These are phyloP conservation scores for Thyatira batis DNA, from an alignment of 2,888 invertebrate genomes.

Conservation along the genomic window DNA sequence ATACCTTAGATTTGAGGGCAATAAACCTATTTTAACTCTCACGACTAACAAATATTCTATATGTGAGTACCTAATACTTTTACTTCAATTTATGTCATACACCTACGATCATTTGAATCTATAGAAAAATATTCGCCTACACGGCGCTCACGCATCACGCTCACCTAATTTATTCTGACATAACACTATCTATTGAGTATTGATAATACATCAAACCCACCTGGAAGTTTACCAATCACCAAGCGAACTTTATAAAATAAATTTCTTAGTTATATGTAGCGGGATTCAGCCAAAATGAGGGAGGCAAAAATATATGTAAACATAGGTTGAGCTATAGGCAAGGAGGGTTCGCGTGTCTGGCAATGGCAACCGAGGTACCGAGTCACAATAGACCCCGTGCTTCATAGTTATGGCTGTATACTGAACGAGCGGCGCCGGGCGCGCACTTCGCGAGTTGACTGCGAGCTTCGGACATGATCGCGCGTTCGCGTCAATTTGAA, in stretches of 20 bases:
- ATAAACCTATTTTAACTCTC: not conserved
- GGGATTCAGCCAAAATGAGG: conserved; percentile 28
- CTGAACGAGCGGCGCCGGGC: conserved; percentile 45
- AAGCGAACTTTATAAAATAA: not conserved
- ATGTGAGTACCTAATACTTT: not conserved
- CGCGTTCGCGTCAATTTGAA: conserved; percentile 65
- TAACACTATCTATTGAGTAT: conserved; percentile 17
- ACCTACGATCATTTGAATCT: conserved; percentile 15
- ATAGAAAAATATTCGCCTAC: conserved; percentile 21
- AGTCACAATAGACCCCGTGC: conserved; percentile 69
- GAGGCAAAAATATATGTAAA: conserved; percentile 42
- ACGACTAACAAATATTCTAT: not conserved
- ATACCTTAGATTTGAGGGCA: not conserved
- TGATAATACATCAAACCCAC: not conserved
- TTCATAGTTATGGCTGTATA: conserved; percentile 61
- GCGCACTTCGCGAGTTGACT: conserved; percentile 70
- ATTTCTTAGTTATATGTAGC: conserved; percentile 7
- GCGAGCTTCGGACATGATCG: conserved; percentile 73
- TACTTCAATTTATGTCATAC: conserved; percentile 16
- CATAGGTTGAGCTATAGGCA: conserved; percentile 47
- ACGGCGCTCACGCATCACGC: conserved; percentile 18
- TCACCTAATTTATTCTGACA: conserved; percentile 18
- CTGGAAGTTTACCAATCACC: not conserved
- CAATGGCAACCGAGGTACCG: conserved; percentile 56
- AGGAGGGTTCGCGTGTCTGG: conserved; percentile 75